phyloP scores from a whole-genome alignment of 2,888 invertebrate species.

The Cremastinae sp. region DNA sequence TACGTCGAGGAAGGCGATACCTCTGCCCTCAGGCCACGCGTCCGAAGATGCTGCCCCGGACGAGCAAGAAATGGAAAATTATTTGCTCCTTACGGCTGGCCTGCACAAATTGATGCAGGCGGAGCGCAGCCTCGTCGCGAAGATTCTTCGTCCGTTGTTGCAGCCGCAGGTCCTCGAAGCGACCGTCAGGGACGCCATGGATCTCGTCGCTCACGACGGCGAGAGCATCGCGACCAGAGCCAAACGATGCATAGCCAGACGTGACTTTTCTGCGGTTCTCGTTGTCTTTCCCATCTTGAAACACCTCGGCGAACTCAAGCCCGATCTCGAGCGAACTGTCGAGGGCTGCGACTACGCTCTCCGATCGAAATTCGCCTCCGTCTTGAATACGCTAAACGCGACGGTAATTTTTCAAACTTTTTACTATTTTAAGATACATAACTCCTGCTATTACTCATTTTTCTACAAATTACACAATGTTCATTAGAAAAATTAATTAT shows the following conservation, averaged over 20 bases:
- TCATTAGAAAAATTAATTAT: no score
- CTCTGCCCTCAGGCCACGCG: constrained; percentile 70
- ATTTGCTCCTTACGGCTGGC: constrained; percentile 90
- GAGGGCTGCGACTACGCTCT: constrained; percentile 87
- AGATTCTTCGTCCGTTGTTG: constrained; percentile 90
- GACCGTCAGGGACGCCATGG: constrained; percentile 92
- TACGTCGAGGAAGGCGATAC: constrained; percentile 82
- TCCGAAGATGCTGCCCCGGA: constrained; percentile 81
- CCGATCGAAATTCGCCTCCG: constrained; percentile 87
- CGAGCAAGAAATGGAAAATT: constrained; percentile 92
- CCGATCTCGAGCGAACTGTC: constrained; percentile 90
- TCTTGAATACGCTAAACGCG: constrained; percentile 87
- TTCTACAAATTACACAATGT: no score
- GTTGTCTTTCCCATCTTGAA: constrained; percentile 92
- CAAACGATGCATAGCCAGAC: constrained; percentile 87
- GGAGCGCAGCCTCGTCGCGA: constrained; percentile 91
- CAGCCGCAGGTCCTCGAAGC: constrained; percentile 92
- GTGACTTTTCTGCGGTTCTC: constrained; percentile 90
- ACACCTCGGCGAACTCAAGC: constrained; percentile 88
- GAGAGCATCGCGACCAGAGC: constrained; percentile 90
- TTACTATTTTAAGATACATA: no score
- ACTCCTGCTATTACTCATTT: no score
- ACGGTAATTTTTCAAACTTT: constrained; percentile 83
- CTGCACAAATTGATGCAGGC: constrained; percentile 92
- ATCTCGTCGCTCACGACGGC: constrained; percentile 91